phyloP scores from a whole-genome alignment of 1,140 invertebrate species.

The Drosophila sp. region DNA sequence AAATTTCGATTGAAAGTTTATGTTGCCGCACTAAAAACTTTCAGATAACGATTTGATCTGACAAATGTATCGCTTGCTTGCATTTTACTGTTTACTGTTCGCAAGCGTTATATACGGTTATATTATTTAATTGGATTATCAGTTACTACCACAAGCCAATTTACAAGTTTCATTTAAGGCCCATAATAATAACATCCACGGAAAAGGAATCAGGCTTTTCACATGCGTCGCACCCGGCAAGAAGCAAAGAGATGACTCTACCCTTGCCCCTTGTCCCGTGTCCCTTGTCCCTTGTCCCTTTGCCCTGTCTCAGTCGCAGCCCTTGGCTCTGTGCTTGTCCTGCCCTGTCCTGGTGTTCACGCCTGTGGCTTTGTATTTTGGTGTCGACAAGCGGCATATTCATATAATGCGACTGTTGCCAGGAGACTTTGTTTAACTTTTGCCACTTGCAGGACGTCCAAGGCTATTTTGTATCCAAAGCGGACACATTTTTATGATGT shows the following conservation, averaged over 20 bases:
- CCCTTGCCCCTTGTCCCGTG: neutral
- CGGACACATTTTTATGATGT: constrained; percentile 61
- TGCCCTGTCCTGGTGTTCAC: neutral
- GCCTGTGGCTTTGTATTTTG: constrained; percentile 10
- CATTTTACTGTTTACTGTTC: neutral
- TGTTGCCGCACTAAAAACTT: too few species aligned
- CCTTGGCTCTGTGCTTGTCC: neutral
- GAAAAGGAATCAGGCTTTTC: constrained; percentile 33
- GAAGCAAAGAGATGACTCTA: neutral
- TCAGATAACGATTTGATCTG: too few species aligned
- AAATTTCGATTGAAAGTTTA: too few species aligned
- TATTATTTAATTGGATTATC: constrained; percentile 41
- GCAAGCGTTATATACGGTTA: constrained; percentile 20
- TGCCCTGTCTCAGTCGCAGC: too few species aligned
- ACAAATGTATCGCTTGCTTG: too few species aligned
- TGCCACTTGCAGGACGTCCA: constrained; percentile 32
- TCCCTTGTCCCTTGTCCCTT: too few species aligned
- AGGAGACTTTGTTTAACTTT: constrained; percentile 35
- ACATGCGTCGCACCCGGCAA: constrained; percentile 15
- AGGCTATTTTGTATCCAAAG: constrained; percentile 14
- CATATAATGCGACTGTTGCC: constrained; percentile 18
- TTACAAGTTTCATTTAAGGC: constrained; percentile 17
- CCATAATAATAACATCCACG: constrained; percentile 33
- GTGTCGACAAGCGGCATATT: constrained; percentile 32
- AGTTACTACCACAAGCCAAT: constrained; percentile 18